Evolutionary conservation across 2,113 vertebrate genomes (phyloP).

Genomic region (Oryzias curvinotus): DNA sequence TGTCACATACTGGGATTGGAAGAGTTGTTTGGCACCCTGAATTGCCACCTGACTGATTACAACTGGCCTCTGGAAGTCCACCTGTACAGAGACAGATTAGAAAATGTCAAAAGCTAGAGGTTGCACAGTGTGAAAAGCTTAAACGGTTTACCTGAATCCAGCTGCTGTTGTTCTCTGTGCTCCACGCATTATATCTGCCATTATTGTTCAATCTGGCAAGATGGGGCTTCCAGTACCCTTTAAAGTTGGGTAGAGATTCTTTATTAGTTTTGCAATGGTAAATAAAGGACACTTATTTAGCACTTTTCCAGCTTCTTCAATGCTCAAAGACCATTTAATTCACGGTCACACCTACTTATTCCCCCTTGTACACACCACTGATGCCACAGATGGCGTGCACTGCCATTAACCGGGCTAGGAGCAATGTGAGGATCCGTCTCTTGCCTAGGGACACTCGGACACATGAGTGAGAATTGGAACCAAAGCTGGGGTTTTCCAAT

Average conservation of each 20-base stretch:
- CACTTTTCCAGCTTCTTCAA: too few relatives aligned
- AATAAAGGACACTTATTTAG: too few relatives aligned
- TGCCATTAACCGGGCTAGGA: too few relatives aligned
- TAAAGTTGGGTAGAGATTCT: slow-evolving; percentile 12
- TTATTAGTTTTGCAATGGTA: not conserved
- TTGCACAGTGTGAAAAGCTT: not conserved
- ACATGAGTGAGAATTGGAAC: too few relatives aligned
- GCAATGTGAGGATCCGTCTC: too few relatives aligned
- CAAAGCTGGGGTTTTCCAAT: too few relatives aligned
- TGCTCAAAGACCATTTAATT: too few relatives aligned
- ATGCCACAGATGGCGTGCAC: too few relatives aligned
- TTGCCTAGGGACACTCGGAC: too few relatives aligned
- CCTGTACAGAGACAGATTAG: slow-evolving; percentile 67
- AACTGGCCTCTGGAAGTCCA: slow-evolving; percentile 88
- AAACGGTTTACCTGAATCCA: slow-evolving; percentile 87
- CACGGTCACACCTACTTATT: too few relatives aligned
- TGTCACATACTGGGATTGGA: slow-evolving; percentile 74
- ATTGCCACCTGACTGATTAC: slow-evolving; percentile 89
- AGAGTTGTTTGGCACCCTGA: slow-evolving; percentile 86
- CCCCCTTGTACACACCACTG: too few relatives aligned
- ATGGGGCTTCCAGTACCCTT: slow-evolving; percentile 87
- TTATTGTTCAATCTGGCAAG: slow-evolving; percentile 87
- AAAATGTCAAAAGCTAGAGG: not conserved
- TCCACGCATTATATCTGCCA: slow-evolving; percentile 94
- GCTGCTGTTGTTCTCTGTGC: slow-evolving; percentile 61